Evolutionary conservation across 1,140 invertebrate genomes (phyloP).

Genomic region (Macrocentrus cingulum): DNA sequence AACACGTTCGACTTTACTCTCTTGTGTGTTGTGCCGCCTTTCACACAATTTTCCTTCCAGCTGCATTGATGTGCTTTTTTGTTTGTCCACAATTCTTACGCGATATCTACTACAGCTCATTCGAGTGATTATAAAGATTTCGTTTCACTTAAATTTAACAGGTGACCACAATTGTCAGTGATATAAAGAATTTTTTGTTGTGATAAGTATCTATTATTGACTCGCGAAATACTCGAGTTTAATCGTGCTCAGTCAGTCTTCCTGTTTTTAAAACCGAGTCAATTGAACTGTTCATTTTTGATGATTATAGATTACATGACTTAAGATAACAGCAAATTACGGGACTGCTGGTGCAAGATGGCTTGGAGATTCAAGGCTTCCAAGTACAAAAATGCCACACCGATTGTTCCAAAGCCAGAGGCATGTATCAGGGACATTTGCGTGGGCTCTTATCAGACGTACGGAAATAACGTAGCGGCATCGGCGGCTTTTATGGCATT

Average conservation of each 20-base stretch:
- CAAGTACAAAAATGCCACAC: slow-evolving; percentile 95
- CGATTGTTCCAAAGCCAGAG: slow-evolving; percentile 89
- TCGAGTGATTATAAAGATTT: no score
- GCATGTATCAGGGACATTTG: slow-evolving; percentile 86
- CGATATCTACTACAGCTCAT: no score
- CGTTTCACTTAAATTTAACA: no score
- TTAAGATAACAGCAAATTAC: slow-evolving; percentile 34
- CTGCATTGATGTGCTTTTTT: not conserved
- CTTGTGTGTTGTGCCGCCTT: slow-evolving; percentile 9
- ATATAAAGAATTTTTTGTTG: no score
- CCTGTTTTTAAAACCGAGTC: no score
- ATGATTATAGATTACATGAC: slow-evolving; percentile 52
- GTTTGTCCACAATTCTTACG: not conserved
- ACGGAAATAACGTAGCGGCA: slow-evolving; percentile 91
- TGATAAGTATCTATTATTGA: no score
- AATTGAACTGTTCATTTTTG: no score
- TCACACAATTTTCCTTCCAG: not conserved
- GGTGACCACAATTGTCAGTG: no score
- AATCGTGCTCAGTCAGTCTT: no score
- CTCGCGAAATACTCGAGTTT: no score
- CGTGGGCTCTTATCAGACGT: slow-evolving; percentile 87
- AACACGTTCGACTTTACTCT: slow-evolving; percentile 11
- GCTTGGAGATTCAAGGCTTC: slow-evolving; percentile 95
- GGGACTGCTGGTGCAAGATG: slow-evolving; percentile 62
- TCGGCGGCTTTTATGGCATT: slow-evolving; percentile 92